Evolutionary conservation across 2,888 invertebrate species (phyloP).

Genomic region (Polydrusus pterygomalis): DNA sequence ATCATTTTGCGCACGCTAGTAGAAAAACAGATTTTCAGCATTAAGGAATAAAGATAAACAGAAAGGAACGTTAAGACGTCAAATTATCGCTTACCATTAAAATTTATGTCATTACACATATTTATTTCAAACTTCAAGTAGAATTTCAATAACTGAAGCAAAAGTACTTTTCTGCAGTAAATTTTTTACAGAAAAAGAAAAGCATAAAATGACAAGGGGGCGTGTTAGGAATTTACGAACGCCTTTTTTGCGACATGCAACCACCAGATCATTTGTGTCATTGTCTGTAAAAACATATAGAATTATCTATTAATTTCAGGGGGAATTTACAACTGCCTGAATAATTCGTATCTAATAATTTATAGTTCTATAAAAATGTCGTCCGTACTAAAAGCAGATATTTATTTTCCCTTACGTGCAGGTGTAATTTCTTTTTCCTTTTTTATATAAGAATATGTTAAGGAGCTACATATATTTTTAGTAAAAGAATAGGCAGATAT

Average conservation of each 20-base stretch:
- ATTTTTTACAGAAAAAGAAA: not conserved
- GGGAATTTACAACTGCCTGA: not conserved
- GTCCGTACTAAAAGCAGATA: not conserved
- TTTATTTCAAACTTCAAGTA: too few species aligned
- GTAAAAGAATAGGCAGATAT: too few species aligned
- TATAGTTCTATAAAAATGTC: not conserved
- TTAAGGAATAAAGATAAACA: too few species aligned
- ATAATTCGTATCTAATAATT: constrained; percentile 15
- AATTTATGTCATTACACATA: not conserved
- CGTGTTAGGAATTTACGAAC: not conserved
- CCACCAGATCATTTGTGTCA: not conserved
- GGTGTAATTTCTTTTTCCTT: too few species aligned
- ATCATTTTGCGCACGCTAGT: too few species aligned
- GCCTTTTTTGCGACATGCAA: not conserved
- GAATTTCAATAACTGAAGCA: too few species aligned
- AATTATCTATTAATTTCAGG: not conserved
- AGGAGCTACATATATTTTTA: too few species aligned
- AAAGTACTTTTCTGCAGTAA: too few species aligned
- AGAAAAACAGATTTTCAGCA: too few species aligned
- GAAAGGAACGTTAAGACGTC: too few species aligned
- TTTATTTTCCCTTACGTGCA: not conserved
- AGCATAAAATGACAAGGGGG: not conserved
- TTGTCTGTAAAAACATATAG: not conserved
- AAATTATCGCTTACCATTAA: too few species aligned
- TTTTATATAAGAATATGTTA: not conserved